Percentiles rank a stretch among this genome's conserved stretches.
These are phyloP conservation scores for Telmatherina bonti DNA, from an alignment of 2,797 vertebrate species.

Conservation along the genomic window DNA sequence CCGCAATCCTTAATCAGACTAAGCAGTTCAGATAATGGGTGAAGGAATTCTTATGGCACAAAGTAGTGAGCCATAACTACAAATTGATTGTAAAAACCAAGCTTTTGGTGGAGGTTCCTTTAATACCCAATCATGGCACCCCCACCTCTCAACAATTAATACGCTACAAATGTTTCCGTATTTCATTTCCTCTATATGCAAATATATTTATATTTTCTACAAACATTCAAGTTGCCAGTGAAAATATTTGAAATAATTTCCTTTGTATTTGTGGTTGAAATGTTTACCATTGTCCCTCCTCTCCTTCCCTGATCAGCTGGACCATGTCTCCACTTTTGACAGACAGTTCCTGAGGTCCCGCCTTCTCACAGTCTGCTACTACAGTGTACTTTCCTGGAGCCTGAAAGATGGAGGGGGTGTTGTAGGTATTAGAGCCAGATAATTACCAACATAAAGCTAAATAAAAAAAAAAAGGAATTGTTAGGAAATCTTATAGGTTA, in stretches of 20 bases:
- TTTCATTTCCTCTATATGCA: neutral
- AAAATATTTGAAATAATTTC: neutral
- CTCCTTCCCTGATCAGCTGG: slow-evolving; percentile 90
- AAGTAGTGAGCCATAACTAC: neutral
- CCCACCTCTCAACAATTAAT: neutral
- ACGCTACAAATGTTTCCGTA: neutral
- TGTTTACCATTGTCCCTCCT: slow-evolving; percentile 91
- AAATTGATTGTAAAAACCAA: neutral
- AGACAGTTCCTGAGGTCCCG: slow-evolving; percentile 84
- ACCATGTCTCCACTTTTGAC: slow-evolving; percentile 92
- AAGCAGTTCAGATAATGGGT: no score
- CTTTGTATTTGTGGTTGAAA: neutral
- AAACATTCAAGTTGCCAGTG: neutral
- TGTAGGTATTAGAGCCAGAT: neutral
- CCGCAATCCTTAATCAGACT: no score
- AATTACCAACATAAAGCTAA: no score
- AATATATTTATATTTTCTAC: neutral
- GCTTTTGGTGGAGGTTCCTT: neutral
- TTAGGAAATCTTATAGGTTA: neutral
- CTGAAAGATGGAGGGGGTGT: slow-evolving; percentile 62
- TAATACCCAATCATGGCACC: neutral
- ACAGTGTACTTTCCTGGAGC: slow-evolving; percentile 92
- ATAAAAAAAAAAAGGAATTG: neutral
- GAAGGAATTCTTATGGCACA: no score
- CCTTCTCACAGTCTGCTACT: slow-evolving; percentile 87